phyloP scores from a whole-genome alignment of 2,888 invertebrate genomes.

The Caenorhabditis sp. region DNA sequence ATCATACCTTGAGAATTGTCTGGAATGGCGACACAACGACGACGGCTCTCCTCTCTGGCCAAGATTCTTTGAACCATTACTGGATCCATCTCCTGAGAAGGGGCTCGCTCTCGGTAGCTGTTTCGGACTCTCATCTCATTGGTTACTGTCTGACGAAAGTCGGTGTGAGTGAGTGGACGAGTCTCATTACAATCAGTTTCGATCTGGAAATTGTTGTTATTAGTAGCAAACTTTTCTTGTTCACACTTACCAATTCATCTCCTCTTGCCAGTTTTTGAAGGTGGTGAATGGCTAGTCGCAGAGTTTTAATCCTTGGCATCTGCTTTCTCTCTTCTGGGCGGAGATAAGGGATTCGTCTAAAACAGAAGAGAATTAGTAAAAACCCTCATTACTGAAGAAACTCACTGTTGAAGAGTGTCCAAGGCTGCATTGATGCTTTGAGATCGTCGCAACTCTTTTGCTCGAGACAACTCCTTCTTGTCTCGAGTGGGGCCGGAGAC shows the following conservation, averaged over 20 bases:
- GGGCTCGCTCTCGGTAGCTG: slow-evolving; percentile 33
- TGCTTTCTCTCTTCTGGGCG: slow-evolving; percentile 34
- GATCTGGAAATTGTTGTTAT: not conserved
- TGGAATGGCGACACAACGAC: slow-evolving; percentile 8
- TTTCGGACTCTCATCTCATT: slow-evolving; percentile 32
- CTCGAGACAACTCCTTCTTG: slow-evolving; percentile 40
- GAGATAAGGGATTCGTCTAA: slow-evolving; percentile 59
- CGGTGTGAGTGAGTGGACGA: slow-evolving; percentile 23
- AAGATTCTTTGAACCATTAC: slow-evolving; percentile 25
- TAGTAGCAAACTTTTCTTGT: too few species aligned
- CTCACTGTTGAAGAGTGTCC: slow-evolving; percentile 47
- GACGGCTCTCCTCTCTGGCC: slow-evolving; percentile 21
- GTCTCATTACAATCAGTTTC: slow-evolving; percentile 22
- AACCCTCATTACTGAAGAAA: too few species aligned
- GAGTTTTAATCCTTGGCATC: slow-evolving; percentile 66
- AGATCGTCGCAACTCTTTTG: slow-evolving; percentile 46
- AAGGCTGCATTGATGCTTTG: slow-evolving; percentile 49
- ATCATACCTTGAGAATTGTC: not conserved
- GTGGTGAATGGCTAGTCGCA: slow-evolving; percentile 62
- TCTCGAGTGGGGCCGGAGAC: not conserved
- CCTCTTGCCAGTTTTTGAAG: slow-evolving; percentile 51
- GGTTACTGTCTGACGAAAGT: slow-evolving; percentile 22
- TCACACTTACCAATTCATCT: slow-evolving; percentile 34
- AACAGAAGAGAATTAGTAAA: slow-evolving; percentile 12
- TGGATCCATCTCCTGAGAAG: slow-evolving; percentile 27